Evolutionary conservation across 1,140 invertebrate genomes (phyloP).

Genomic region (Akabosia matsudoensis): DNA sequence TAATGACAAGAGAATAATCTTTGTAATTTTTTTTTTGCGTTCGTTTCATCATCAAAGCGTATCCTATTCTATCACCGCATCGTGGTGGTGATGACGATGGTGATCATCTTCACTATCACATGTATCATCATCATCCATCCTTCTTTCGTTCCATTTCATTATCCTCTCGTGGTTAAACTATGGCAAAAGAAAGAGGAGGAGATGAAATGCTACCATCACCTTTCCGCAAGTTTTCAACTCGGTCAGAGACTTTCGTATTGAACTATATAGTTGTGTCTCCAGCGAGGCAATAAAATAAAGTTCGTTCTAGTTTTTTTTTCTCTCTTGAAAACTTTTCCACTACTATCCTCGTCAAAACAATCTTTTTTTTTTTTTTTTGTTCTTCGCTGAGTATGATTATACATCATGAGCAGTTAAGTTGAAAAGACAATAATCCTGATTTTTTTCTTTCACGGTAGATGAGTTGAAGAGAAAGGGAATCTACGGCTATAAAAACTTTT

Average conservation of each 20-base stretch:
- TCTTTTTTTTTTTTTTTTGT: too few relatives aligned
- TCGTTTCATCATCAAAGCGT: background rate
- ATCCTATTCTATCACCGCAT: background rate
- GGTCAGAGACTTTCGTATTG: constrained; percentile 2
- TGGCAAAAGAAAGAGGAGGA: background rate
- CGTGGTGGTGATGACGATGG: background rate
- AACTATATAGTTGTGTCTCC: constrained; percentile 18
- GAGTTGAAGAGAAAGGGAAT: too few relatives aligned
- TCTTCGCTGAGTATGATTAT: too few relatives aligned
- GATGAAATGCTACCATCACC: background rate
- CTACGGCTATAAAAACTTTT: too few relatives aligned
- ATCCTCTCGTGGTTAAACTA: background rate
- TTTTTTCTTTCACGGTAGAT: too few relatives aligned
- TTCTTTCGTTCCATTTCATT: background rate
- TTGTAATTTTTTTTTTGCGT: too few relatives aligned
- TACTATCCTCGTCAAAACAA: background rate
- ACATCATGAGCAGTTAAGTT: too few relatives aligned
- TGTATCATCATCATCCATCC: background rate
- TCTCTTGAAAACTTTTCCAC: constrained; percentile 7
- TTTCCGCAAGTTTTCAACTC: background rate
- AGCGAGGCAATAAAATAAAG: constrained; percentile 15
- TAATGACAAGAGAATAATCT: too few relatives aligned
- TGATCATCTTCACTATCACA: background rate
- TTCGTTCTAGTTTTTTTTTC: constrained; percentile 12
- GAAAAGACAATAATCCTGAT: too few relatives aligned